These are phyloP conservation scores for Microplitis mediator DNA, from an alignment of 1,140 invertebrate species.

Conservation along the genomic window DNA sequence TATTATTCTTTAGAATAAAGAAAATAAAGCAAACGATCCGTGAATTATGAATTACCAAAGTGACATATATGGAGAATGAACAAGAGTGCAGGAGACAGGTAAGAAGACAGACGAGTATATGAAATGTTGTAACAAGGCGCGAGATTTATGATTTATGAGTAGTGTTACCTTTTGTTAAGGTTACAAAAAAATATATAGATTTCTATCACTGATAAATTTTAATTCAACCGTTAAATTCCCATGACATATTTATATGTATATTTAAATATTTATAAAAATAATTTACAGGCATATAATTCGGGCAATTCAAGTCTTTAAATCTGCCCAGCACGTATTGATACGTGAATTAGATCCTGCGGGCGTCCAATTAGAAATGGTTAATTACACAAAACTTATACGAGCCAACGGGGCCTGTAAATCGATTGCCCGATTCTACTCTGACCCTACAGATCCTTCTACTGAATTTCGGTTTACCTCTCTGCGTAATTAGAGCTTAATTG, in stretches of 20 bases:
- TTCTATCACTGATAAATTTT: neutral
- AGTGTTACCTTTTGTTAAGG: neutral
- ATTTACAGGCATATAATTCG: too few relatives aligned
- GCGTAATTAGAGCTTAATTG: neutral
- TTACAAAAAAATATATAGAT: too few relatives aligned
- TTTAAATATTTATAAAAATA: too few relatives aligned
- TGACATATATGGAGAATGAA: neutral
- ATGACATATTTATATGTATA: too few relatives aligned
- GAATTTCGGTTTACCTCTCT: neutral
- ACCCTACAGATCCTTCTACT: neutral
- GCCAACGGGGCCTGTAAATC: too few relatives aligned
- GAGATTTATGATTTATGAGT: constrained; percentile 19
- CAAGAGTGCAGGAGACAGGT: constrained; percentile 19
- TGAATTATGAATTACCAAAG: constrained; percentile 20
- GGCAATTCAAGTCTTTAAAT: too few relatives aligned
- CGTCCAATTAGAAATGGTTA: neutral
- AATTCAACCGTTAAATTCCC: neutral
- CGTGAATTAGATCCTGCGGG: too few relatives aligned
- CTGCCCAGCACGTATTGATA: too few relatives aligned
- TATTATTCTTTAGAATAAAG: neutral
- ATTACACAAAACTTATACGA: neutral
- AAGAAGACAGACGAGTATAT: constrained; percentile 24
- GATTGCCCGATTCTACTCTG: neutral
- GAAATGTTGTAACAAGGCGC: constrained; percentile 18
- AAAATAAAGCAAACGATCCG: neutral